Conservation (phyloP, 2,113 vertebrate species). For the Labeo rohita region DNA sequence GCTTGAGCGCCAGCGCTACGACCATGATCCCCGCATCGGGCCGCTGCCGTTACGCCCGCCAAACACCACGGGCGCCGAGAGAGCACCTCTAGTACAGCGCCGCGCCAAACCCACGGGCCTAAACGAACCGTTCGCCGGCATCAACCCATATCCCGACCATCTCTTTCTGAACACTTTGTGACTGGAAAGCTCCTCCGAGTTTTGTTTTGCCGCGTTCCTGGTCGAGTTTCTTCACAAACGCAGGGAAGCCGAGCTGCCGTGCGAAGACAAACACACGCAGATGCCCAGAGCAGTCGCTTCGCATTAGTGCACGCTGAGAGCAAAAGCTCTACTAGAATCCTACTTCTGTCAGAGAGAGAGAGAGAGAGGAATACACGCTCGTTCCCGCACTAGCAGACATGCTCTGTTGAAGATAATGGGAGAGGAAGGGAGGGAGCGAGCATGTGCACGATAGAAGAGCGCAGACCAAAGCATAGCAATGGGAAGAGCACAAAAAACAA, state of each 20-base stretch:
- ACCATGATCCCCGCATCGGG: slow-evolving; percentile 74
- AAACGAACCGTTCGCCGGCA: neutral
- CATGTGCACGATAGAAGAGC: neutral
- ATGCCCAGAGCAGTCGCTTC: slow-evolving; percentile 53
- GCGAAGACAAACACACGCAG: neutral
- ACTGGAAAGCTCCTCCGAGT: neutral
- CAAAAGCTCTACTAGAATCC: slow-evolving; percentile 40
- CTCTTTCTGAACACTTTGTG: neutral
- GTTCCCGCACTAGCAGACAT: slow-evolving; percentile 38
- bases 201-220: neutral
- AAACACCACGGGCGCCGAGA: neutral
- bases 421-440: slow-evolving; percentile 30
- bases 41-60: slow-evolving; percentile 17
- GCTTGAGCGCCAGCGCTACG: slow-evolving; percentile 72
- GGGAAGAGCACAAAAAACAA: neutral
- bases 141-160: slow-evolving; percentile 41
- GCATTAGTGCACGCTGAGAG: slow-evolving; percentile 34
- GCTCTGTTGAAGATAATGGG: slow-evolving; percentile 52
- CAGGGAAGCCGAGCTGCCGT: slow-evolving; percentile 1
- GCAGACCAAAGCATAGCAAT: neutral
- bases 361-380: slow-evolving; percentile 14
- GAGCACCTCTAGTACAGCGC: slow-evolving; percentile 18
- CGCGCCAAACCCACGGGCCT: slow-evolving; percentile 55
- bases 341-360: slow-evolving; percentile 33
- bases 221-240: neutral